Evolutionary conservation across 1,140 invertebrate species (phyloP).

Genomic region (Calosoma granatense): DNA sequence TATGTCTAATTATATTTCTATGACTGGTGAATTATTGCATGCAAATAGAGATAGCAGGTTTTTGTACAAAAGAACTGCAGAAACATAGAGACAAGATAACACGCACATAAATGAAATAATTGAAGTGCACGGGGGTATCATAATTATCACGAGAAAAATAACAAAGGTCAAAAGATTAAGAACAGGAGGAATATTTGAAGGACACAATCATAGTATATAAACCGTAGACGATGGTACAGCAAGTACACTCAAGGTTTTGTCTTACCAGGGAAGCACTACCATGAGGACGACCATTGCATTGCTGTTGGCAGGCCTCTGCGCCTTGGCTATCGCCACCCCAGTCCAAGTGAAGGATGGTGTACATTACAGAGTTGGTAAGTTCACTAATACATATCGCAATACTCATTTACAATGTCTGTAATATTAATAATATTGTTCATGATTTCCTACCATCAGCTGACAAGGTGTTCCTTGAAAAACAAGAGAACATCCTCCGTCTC

Average conservation of each 20-base stretch:
- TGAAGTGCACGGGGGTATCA: not conserved
- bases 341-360: slow-evolving; percentile 8
- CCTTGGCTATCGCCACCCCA: slow-evolving; percentile 14
- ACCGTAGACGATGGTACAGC: not conserved
- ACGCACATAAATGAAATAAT: not conserved
- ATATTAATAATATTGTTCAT: too few species aligned
- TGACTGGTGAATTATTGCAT: not conserved
- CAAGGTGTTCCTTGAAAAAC: slow-evolving; percentile 44
- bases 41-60: not conserved
- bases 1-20: not conserved
- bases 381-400: too few species aligned
- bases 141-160: not conserved
- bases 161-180: not conserved
- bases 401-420: too few species aligned
- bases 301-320: slow-evolving; percentile 18
- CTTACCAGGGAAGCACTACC: slow-evolving; percentile 6
- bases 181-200: not conserved
- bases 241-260: slow-evolving; percentile 6
- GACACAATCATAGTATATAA: not conserved
- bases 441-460: slow-evolving; percentile 40
- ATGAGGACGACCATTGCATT: slow-evolving; percentile 20
- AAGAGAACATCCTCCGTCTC: slow-evolving; percentile 50
- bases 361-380: slow-evolving; percentile 22
- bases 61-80: not conserved
- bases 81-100: too few species aligned